Evolutionary conservation across 2,888 invertebrate species (phyloP), one percentile per base, ranked within the genome.

Genomic region (Cryptops parisi): DNA sequence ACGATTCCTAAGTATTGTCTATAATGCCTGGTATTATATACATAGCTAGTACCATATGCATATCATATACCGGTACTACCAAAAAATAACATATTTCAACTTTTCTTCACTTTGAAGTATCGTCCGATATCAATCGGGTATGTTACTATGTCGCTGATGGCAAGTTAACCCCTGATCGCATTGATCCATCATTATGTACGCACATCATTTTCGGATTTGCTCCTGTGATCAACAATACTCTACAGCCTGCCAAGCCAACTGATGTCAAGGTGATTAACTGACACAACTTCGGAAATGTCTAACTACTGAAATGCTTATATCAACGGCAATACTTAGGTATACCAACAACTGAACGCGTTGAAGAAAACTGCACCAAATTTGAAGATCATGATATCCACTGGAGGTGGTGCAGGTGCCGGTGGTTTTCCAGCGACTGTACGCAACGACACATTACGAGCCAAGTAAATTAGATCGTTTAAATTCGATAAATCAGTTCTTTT

Each of bases 171-270:
- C n/a, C 47, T 12, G 27, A 27, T 26, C 21, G 21, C 25, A 27
- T 47, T 12, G 47, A 47, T 19, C 15, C 27, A 9, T 17, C 47
- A 2, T 21, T 47, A 15, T 47, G 47, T 17, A 47, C 47, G 6
- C 47, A 47, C 12, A 47, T 47, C 12, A 24, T 47, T 17, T 47
- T 47, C 27, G 47, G 26, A 6, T 47, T 47, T 27, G 27, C 15
- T 15, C 21, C 2, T 27, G 47, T 26, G 2, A 2, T 33, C 5
- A 47, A 47, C 27, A 33, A 33, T 26, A 47, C 47, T 26, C 47
- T 47, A 5, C n/a, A 26, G 2, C 47, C 47, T 27, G 25, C 25
- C 9, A 47, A 25, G 17, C 25, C 47, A 3, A 26, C 15, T 9
- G 33, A 33, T 33, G 33, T 33, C 15, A 6, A 33, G 33, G 33